A percentile compares a stretch with the other conserved stretches of the same genome.
Conservation (phyloP, 2,113 vertebrate genomes). For the Thalassarche chlororhynchos region DNA sequence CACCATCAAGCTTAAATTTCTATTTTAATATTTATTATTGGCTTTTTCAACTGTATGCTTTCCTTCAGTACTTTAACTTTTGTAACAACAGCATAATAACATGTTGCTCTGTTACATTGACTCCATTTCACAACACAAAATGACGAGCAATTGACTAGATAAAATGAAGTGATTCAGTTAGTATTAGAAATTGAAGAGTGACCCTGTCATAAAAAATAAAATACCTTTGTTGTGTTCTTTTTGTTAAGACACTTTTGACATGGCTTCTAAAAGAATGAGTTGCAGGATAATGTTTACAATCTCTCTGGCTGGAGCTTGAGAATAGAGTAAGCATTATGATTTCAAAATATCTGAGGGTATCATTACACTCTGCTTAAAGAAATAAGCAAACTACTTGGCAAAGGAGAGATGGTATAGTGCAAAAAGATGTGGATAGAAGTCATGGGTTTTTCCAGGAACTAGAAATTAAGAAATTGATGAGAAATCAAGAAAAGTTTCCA, state of each 20-base stretch:
- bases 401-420: background rate
- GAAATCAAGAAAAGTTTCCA: background rate
- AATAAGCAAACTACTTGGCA: background rate
- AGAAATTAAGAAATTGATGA: background rate
- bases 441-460: background rate
- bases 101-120: background rate
- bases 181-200: background rate
- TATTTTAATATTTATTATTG: background rate
- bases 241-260: background rate
- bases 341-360: background rate
- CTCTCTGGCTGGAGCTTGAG: background rate
- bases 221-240: background rate
- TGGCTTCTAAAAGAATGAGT: background rate
- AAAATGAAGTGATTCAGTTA: background rate
- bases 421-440: background rate
- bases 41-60: background rate
- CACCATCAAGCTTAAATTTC: background rate
- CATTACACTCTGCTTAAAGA: background rate
- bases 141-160: background rate
- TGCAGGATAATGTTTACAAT: background rate
- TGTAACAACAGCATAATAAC: background rate
- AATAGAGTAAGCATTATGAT: background rate
- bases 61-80: background rate
- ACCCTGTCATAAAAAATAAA: background rate
- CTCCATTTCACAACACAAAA: background rate